phyloP scores from a whole-genome alignment of 1,140 invertebrate genomes.

The Drosophila eugracilis region DNA sequence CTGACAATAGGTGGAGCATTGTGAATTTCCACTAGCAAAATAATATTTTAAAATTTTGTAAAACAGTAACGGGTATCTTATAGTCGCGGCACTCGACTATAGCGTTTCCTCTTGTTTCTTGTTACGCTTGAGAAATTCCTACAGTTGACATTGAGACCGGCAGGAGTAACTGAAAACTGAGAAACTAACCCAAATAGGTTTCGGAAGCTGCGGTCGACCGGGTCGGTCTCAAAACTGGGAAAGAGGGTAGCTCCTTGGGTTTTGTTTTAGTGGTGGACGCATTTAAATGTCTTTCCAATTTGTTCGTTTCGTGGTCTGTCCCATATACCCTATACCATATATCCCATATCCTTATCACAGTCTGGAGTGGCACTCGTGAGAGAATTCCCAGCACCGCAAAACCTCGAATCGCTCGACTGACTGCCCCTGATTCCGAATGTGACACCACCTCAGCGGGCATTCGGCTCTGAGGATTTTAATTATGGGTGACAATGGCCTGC shows the following conservation, averaged over 20 bases:
- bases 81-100: too few relatives aligned
- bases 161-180: constrained; percentile 73
- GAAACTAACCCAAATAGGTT: constrained; percentile 79
- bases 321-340: constrained; percentile 8
- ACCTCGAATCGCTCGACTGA: constrained; percentile 55
- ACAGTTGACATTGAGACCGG: constrained; percentile 79
- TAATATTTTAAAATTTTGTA: too few relatives aligned
- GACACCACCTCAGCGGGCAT: constrained; percentile 76
- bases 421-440: constrained; percentile 61
- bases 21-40: too few relatives aligned
- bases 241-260: constrained; percentile 36
- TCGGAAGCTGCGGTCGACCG: constrained; percentile 79
- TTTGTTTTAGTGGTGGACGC: constrained; percentile 64
- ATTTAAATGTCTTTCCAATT: constrained; percentile 82
- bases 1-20: too few relatives aligned
- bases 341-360: constrained; percentile 69
- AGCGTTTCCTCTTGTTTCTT: too few relatives aligned
- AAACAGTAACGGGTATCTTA: too few relatives aligned
- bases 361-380: constrained; percentile 79
- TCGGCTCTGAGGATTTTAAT: constrained; percentile 71
- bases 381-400: constrained; percentile 74
- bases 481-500: constrained; percentile 75
- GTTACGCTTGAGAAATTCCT: constrained; percentile 78
- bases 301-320: constrained; percentile 33
- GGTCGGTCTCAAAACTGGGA: constrained; percentile 37